Evolutionary conservation across 2,888 invertebrate species (phyloP).

Genomic region (Odontocerum albicorne): DNA sequence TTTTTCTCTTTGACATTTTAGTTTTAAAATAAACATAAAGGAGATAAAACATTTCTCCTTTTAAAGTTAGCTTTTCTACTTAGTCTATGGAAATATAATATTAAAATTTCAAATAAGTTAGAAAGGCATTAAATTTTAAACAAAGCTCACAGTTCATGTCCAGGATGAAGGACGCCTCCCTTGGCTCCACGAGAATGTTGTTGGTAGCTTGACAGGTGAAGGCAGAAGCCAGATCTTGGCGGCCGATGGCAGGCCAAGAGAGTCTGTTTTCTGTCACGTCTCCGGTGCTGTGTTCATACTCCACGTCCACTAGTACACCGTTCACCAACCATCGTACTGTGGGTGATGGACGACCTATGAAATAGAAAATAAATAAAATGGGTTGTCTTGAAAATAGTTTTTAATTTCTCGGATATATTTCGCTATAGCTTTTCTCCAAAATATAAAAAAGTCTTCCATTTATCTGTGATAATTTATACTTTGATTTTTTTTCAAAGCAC

Average conservation of each 20-base stretch:
- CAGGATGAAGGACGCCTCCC: constrained; percentile 72
- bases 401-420: no score
- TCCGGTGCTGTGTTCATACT: constrained; percentile 83
- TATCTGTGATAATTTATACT: not conserved
- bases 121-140: no score
- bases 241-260: constrained; percentile 71
- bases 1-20: no score
- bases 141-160: constrained; percentile 80
- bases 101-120: no score
- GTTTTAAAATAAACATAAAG: no score
- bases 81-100: no score
- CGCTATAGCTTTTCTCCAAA: not conserved
- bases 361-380: no score
- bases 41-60: no score
- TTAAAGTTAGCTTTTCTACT: no score
- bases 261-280: constrained; percentile 85
- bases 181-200: constrained; percentile 78
- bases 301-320: constrained; percentile 77
- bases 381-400: not conserved
- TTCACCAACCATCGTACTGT: constrained; percentile 82
- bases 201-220: constrained; percentile 89
- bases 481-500: not conserved
- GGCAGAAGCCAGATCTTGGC: constrained; percentile 80
- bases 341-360: constrained; percentile 76
- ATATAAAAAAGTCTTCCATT: not conserved